Conservation (phyloP, 2,797 vertebrate species). For the Hipposideros larvatus region DNA sequence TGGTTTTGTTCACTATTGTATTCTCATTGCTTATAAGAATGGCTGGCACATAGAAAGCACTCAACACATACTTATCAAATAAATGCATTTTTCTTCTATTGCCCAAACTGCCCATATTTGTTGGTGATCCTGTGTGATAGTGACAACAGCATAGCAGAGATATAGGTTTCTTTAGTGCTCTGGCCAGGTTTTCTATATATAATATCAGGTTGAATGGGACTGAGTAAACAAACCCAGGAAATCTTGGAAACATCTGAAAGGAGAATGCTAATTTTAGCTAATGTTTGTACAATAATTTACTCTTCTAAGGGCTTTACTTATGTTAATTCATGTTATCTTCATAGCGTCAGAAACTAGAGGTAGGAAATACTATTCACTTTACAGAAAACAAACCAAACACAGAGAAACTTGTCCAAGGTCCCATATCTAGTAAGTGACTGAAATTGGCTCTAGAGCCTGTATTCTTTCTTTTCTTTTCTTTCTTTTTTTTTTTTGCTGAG, state of each 20-base stretch:
- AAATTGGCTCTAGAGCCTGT: background rate
- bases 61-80: background rate
- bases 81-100: background rate
- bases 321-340: slow-evolving; percentile 17
- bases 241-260: background rate
- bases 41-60: background rate
- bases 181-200: background rate
- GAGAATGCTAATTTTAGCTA: background rate
- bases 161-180: background rate
- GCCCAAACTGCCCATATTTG: background rate
- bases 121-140: background rate
- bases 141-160: background rate
- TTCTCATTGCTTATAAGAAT: slow-evolving; percentile 2
- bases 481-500: background rate
- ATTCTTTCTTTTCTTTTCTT: too few relatives aligned
- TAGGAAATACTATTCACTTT: background rate
- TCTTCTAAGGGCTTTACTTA: background rate
- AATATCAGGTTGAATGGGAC: background rate
- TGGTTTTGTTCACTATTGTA: background rate
- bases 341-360: background rate
- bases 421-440: background rate
- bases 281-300: background rate
- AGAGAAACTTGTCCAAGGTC: background rate
- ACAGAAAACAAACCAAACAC: background rate
- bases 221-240: background rate